Base-by-base conservation (phyloP, 2,797 vertebrate genomes). In the Miichthys miiuy region DNA sequence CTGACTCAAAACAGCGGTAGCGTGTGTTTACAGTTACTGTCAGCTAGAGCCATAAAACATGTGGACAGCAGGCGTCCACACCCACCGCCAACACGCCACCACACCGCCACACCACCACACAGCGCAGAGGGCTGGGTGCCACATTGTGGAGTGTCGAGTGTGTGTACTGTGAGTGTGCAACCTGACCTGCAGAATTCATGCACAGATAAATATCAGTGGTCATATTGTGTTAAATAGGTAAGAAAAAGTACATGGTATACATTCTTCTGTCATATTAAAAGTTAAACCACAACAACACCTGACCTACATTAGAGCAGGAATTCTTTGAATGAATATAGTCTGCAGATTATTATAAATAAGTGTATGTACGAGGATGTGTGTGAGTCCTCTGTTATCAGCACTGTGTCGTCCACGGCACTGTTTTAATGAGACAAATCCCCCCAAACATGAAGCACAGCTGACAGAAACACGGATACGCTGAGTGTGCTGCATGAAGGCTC, bases 31-130 rank as follows among this genome's bases (percentile, higher is more conserved):
- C 75, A 57, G 69, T 75, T 64, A 72, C 57, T 38, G 79, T 77
- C 83, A 85, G 79, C 71, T 62, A 25, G 50, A 69, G 75, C 46
- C 80, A 23, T 85, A 77, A 87, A 87, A 85, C 86, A 88, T 81
- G 81, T 84, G 84, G 87, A 73, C 55, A 51, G 79, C 81, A 85
- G 80, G 69, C 60, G 8, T 79, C 66, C 54, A 27, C 51, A 20
- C 60, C 58, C 56, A 42, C 56, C 2, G 9, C 21, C 75, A 16
- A 17, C 67, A 1, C 66, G 9, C n/a, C 30, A 51, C 11, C 54
- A 38, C 54, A 55, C 58, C 34, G 25, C 65, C 72, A 70, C 82
- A 55, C 58, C 34, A 30, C 65, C 72, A 70, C 82, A 67, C 67
- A 50, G 54, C 14, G 55, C 63, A 13, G 20, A 44, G 60, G 58